Conservation (phyloP, 2,888 invertebrate genomes). For the Dolichomitus sp. region DNA sequence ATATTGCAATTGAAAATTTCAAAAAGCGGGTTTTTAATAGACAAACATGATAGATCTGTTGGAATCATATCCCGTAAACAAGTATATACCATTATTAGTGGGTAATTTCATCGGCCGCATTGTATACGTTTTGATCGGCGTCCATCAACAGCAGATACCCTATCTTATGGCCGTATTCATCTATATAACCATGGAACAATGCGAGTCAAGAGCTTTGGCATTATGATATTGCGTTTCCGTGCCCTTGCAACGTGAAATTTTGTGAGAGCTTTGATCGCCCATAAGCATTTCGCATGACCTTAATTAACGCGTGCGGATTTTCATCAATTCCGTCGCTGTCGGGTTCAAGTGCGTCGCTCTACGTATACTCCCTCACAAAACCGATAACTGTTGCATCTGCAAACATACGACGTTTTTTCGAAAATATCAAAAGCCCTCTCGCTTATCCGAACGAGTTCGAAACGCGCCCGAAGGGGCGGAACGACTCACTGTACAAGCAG, state of each 20-base stretch:
- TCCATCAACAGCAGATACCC: neutral
- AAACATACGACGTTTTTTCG: conserved; percentile 21
- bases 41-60: no score
- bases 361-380: neutral
- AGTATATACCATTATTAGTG: neutral
- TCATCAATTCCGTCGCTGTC: neutral
- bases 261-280: neutral
- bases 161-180: neutral
- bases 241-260: neutral
- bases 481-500: conserved; percentile 29
- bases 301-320: neutral
- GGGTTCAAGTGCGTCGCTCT: neutral
- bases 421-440: conserved; percentile 18
- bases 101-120: neutral
- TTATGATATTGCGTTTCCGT: neutral
- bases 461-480: conserved; percentile 32
- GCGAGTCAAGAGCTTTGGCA: neutral
- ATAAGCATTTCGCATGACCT: neutral
- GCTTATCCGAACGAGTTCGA: conserved; percentile 30
- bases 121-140: neutral
- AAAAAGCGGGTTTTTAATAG: no score
- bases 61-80: no score
- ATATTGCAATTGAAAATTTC: no score
- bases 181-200: neutral
- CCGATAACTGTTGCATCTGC: conserved; percentile 20